Conservation (phyloP, 2,888 invertebrate species). For the Caenorhabditis sulstoni region DNA sequence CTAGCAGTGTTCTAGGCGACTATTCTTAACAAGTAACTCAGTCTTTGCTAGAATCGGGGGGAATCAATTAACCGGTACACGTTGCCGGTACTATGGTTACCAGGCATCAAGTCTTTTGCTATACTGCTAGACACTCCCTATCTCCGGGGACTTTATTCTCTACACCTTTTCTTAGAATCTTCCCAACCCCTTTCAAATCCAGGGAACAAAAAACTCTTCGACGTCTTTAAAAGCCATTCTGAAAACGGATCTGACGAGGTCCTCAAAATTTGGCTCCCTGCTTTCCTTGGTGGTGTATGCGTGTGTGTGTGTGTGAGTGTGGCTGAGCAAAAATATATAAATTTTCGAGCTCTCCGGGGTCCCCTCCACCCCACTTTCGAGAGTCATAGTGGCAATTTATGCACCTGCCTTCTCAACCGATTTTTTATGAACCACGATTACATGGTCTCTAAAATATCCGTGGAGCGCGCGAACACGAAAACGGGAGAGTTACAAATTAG, state of each 20-base stretch:
- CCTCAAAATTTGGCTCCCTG: background rate
- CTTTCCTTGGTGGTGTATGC: background rate
- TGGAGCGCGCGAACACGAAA: constrained; percentile 1
- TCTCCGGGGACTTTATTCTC: too few species aligned
- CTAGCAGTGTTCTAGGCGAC: too few species aligned
- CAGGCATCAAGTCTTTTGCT: too few species aligned
- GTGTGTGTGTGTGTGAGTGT: too few species aligned
- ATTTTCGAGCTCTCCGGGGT: constrained; percentile 3
- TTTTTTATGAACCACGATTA: constrained; percentile 22
- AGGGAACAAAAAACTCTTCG: constrained; percentile 5
- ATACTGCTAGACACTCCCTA: too few species aligned
- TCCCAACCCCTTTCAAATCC: background rate
- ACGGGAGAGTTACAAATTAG: background rate
- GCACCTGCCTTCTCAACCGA: constrained; percentile 25
- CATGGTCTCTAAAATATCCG: constrained; percentile 17
- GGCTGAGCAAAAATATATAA: constrained; percentile 24
- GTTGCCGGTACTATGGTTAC: too few species aligned
- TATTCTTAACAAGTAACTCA: too few species aligned
- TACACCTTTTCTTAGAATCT: too few species aligned
- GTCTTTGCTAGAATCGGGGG: too few species aligned
- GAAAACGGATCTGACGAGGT: constrained; percentile 34
- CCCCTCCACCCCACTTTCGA: constrained; percentile 22
- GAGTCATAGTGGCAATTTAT: constrained; percentile 45
- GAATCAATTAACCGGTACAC: too few species aligned
- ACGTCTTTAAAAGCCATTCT: background rate